Percentiles rank a stretch among this genome's conserved stretches.
Evolutionary conservation across 2,113 vertebrate species (phyloP).

Genomic region (Fulica atra): DNA sequence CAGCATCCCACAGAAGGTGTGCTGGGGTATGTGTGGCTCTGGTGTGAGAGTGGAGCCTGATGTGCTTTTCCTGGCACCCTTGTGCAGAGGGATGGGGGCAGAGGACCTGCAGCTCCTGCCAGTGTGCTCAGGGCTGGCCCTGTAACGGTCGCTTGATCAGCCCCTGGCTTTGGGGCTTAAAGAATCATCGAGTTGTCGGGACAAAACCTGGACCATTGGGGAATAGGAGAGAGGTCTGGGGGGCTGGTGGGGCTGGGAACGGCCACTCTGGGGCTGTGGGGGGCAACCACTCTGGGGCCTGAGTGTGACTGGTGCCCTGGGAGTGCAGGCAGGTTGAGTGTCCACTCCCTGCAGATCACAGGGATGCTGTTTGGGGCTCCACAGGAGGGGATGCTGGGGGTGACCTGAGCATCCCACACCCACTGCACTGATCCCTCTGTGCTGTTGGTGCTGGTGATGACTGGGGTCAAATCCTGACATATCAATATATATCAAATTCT

Average conservation of each 20-base stretch:
- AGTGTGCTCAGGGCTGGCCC: rapidly evolving
- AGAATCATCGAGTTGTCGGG: not conserved
- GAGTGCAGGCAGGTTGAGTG: rapidly evolving
- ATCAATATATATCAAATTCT: not conserved
- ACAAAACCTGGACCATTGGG: not conserved
- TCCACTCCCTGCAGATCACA: rapidly evolving
- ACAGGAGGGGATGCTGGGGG: rapidly evolving
- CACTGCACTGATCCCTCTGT: rapidly evolving
- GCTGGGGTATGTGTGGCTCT: not conserved
- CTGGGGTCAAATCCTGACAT: too few relatives aligned
- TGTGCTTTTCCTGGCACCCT: not conserved
- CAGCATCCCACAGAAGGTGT: rapidly evolving
- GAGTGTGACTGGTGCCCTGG: too few relatives aligned
- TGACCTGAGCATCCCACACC: not conserved
- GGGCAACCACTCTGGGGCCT: too few relatives aligned
- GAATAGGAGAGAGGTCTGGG: rapidly evolving
- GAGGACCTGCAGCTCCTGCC: not conserved
- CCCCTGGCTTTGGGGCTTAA: not conserved
- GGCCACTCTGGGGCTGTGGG: not conserved
- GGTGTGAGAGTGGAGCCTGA: not conserved
- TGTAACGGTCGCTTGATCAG: not conserved
- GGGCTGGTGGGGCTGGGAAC: not conserved
- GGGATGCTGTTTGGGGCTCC: not conserved
- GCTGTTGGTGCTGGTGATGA: not conserved
- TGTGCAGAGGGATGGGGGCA: rapidly evolving